Evolutionary conservation across 1,140 invertebrate species (phyloP).

Genomic region (Pogonomyrmex barbatus): DNA sequence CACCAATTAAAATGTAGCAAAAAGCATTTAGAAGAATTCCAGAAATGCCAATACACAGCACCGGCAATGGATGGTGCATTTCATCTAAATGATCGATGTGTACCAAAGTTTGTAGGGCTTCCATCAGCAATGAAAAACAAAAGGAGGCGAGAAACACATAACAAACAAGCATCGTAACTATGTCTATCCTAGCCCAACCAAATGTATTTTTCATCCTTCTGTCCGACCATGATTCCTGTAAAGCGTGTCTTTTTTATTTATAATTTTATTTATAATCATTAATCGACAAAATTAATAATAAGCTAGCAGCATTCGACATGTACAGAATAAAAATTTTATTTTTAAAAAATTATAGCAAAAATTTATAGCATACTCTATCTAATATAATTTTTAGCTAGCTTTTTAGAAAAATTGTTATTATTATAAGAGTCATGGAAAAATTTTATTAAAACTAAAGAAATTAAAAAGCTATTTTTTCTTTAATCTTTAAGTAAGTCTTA

Average conservation of each 20-base stretch:
- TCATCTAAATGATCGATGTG: constrained; percentile 92
- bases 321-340: neutral
- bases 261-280: neutral
- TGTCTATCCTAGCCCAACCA: constrained; percentile 95
- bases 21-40: constrained; percentile 90
- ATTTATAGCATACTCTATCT: neutral
- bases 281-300: neutral
- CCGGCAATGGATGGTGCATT: constrained; percentile 88
- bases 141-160: constrained; percentile 94
- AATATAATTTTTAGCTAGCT: too few species aligned
- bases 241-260: constrained; percentile 21
- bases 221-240: constrained; percentile 86
- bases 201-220: constrained; percentile 94
- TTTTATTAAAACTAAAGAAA: neutral
- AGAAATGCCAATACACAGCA: constrained; percentile 89
- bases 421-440: neutral
- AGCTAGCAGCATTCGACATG: neutral
- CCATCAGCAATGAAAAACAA: constrained; percentile 93
- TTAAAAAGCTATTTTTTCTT: too few species aligned
- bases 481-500: too few species aligned
- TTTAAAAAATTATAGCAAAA: too few species aligned
- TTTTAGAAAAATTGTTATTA: neutral
- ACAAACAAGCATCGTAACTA: constrained; percentile 93
- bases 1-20: constrained; percentile 91
- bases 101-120: constrained; percentile 92